Evolutionary conservation across 2,888 invertebrate genomes (phyloP), one percentile per base, ranked within the genome.

Genomic region (Conchocele bisecta): DNA sequence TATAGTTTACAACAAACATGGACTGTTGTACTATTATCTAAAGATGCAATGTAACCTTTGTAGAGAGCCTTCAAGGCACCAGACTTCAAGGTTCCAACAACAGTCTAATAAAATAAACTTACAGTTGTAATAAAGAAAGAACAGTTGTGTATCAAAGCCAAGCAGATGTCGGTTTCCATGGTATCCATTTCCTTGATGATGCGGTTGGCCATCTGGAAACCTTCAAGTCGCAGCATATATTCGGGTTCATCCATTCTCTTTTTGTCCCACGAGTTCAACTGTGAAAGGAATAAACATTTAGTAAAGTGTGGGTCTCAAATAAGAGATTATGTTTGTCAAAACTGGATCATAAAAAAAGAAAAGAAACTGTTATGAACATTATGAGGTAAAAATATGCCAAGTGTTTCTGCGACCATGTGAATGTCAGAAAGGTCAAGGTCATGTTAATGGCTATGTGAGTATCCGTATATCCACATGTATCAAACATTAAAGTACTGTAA

Each of bases 241-340:
- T 98, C 97, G 0, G 98, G 97, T 88, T 98, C 98, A 83, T 98
- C 98, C n/a, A 98, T 93, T 94, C 96, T 96, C 75, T 95, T 94
- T 46, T 93, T 93, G 91, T 98, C 96, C 93, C 94, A 97, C 0
- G 98, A 95, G 91, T 98, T 98, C 83, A 98, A 93, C 89, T 95
- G 42, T 13, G n/a, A 4, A 5, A 48, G n/a, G 31, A 48, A 44
- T 44, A 44, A 20, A 22, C 15, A 41, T 5, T 7, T 22, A 41
- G 41, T 13, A 35, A 11, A 11, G 15, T 35, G 11, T 35, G 37
- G 37, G 37, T 13, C 37, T 15, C n/a, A n/a, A n/a, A n/a, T n/a
- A n/a, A n/a, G n/a, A n/a, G n/a, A n/a, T n/a, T n/a, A n/a, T n/a
- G n/a, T n/a, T n/a, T n/a, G n/a, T n/a, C n/a, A n/a, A n/a, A n/a